phyloP scores from a whole-genome alignment of 2,888 invertebrate genomes.

The Scaptodrosophila latifasciaeformis region DNA sequence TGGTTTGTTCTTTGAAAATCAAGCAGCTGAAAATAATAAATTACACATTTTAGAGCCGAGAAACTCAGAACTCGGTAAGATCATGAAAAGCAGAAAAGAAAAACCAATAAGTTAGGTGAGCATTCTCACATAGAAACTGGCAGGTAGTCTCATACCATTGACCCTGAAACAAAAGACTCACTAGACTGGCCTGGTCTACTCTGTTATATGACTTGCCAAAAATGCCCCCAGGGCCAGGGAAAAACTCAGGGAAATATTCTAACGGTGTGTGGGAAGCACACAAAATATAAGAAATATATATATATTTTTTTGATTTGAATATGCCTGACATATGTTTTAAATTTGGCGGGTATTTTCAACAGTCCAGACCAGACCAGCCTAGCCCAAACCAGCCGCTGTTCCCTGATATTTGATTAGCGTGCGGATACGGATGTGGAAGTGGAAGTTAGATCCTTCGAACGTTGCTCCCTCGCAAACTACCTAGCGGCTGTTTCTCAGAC shows the following conservation, averaged over 20 bases:
- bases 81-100: conserved; percentile 41
- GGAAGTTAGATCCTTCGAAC: conserved; percentile 56
- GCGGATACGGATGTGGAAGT: conserved; percentile 32
- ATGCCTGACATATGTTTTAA: conserved; percentile 46
- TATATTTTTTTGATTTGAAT: neutral
- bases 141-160: conserved; percentile 28
- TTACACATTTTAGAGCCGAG: conserved; percentile 52
- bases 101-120: conserved; percentile 52
- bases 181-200: conserved; percentile 16
- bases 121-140: conserved; percentile 10
- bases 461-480: conserved; percentile 37
- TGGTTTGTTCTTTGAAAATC: conserved; percentile 2
- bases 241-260: too few relatives aligned
- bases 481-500: too few relatives aligned
- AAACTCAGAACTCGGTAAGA: conserved; percentile 16
- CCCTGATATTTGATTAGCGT: conserved; percentile 58
- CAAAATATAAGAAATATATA: too few relatives aligned
- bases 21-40: conserved; percentile 58
- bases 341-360: conserved; percentile 57
- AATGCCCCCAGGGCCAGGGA: too few relatives aligned
- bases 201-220: conserved; percentile 43
- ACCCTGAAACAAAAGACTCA: conserved; percentile 32
- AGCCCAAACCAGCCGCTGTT: conserved; percentile 16
- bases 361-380: too few relatives aligned
- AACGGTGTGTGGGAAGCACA: too few relatives aligned